A percentile compares a stretch with the other conserved stretches of the same genome.
Evolutionary conservation across 1,140 invertebrate genomes (phyloP).

Genomic region (Micrasema longulum): DNA sequence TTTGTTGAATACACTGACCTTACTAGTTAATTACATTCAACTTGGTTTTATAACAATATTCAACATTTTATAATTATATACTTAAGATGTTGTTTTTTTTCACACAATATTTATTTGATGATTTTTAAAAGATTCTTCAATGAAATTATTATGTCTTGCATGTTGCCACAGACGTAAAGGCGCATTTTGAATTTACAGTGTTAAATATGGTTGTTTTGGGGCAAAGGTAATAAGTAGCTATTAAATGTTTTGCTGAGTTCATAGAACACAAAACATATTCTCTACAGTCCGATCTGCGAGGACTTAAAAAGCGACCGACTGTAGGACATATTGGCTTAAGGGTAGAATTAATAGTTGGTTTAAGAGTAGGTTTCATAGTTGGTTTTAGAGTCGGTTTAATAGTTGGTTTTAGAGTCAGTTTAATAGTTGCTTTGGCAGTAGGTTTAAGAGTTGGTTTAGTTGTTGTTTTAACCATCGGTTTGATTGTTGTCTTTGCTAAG

Average conservation of each 20-base stretch:
- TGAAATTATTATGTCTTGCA: too few species aligned
- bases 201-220: not conserved
- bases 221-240: conserved; percentile 1
- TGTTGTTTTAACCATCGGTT: not conserved
- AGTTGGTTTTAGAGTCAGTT: not conserved
- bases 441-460: conserved; percentile 4
- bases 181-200: not conserved
- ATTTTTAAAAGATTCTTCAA: too few species aligned
- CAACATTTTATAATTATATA: too few species aligned
- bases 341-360: conserved; percentile 1
- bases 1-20: too few species aligned
- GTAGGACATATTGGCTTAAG: conserved; percentile 1
- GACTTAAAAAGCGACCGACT: conserved; percentile 13
- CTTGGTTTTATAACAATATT: too few species aligned
- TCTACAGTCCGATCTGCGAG: conserved; percentile 14
- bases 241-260: not conserved
- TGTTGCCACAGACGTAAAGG: too few species aligned
- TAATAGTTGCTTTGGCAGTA: not conserved
- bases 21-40: too few species aligned
- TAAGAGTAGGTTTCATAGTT: not conserved
- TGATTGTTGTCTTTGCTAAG: not conserved
- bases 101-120: too few species aligned
- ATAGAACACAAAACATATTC: conserved; percentile 28
- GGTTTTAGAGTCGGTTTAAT: not conserved
- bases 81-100: too few species aligned